phyloP scores from a whole-genome alignment of 2,113 vertebrate species.

The Neoarius graeffei region DNA sequence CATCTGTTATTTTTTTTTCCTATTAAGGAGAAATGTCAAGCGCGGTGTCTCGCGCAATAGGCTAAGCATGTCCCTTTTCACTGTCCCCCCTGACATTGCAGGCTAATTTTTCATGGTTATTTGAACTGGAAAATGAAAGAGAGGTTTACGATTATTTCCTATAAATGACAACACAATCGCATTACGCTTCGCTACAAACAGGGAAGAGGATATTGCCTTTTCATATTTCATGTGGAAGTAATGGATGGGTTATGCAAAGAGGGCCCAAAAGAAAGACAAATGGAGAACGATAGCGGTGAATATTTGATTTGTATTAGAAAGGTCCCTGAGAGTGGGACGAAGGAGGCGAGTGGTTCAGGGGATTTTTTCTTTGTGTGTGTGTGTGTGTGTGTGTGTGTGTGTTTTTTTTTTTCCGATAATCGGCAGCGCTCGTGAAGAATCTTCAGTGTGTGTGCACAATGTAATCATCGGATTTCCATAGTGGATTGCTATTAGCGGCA shows the following conservation, averaged over 20 bases:
- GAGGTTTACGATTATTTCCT: conserved; percentile 96
- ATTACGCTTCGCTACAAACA: conserved; percentile 94
- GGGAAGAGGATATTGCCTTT: conserved; percentile 85
- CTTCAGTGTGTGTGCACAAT: conserved; percentile 70
- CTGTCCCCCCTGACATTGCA: conserved; percentile 91
- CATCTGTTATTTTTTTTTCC: conserved; percentile 73
- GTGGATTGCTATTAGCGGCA: conserved; percentile 73
- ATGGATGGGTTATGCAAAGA: conserved; percentile 81
- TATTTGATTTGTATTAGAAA: conserved; percentile 81
- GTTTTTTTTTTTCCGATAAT: conserved; percentile 61
- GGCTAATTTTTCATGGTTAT: conserved; percentile 99
- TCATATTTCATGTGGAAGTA: conserved; percentile 88
- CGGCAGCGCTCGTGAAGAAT: conserved; percentile 65
- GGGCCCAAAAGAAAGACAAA: conserved; percentile 76
- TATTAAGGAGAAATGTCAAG: conserved; percentile 83
- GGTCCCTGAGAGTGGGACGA: conserved; percentile 64
- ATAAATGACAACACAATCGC: conserved; percentile 98
- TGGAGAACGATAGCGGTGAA: conserved; percentile 68
- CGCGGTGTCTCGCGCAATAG: conserved; percentile 71
- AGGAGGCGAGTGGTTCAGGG: conserved; percentile 22
- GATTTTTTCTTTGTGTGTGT: neutral
- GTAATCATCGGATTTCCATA: conserved; percentile 76
- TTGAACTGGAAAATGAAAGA: conserved; percentile 97
- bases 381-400: too few species aligned
- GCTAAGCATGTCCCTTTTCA: conserved; percentile 75